Evolutionary conservation across 2,888 invertebrate genomes (phyloP), one percentile per base, ranked within the genome.

Genomic region (Lithodes maja): DNA sequence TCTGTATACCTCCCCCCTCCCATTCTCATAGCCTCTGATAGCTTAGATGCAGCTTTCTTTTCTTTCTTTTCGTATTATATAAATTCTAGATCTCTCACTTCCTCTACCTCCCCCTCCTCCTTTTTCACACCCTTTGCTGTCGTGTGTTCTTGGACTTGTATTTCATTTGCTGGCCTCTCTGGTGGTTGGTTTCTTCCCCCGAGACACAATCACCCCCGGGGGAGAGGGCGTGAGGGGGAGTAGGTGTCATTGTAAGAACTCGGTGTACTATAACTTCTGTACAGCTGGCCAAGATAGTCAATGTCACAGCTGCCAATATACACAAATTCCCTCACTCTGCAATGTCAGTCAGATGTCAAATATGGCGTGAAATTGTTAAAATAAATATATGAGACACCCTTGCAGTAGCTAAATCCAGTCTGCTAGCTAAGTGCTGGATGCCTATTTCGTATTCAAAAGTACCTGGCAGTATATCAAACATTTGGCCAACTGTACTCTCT

Each of bases 1-100:
- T 78, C 52, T 69, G n/a, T 69, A 15, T 55, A 50, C 5, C 69
- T 82, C 50, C 33, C 80, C 80, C 82, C 55, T 69, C 69, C 52
- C 69, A 49, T 15, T 69, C 50, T 69, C 33, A 9, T 15, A 15
- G 17, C 52, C 52, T 52, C 33, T 33, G 33, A 33, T 33, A 33
- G 33, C 33, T 33, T 33, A 33, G 33, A 33, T 33, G 33, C 33
- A 0, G 33, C 33, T 33, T 33, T 61, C 55, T 61, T 54, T 17
- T n/a, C 81, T 61, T 81, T 61, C 61, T n/a, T 17, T 81, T 61
- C 61, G 49, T 49, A 33, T 33, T 33, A 33, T 33, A 33, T 33
- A 33, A 33, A 33, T 33, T 33, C 33, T 33, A 74, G 49, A 15
- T 17, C 77, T 78, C 78, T n/a, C 49, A n/a, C 50, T 9, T 52